Evolutionary conservation across 1,140 invertebrate species (phyloP), one percentile per base, ranked within the genome.

Genomic region (Coboldia fuscipes): DNA sequence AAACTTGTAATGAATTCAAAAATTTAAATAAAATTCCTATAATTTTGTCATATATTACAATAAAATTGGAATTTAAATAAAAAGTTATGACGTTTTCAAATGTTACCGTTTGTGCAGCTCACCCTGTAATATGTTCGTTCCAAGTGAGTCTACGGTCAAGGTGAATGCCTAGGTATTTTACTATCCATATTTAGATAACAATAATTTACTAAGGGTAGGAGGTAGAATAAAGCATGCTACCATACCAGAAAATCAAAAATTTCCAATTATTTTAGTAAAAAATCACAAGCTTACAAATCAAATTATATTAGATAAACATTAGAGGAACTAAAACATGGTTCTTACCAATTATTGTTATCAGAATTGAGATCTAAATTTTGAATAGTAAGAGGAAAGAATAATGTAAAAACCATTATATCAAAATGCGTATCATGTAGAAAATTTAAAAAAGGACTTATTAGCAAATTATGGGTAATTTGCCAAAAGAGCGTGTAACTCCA

Each of bases 101-200:
- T n/a, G n/a, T n/a, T n/a, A n/a, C n/a, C n/a, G n/a, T n/a, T n/a
- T n/a, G n/a, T n/a, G n/a, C n/a, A n/a, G n/a, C n/a, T n/a, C n/a
- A n/a, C n/a, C n/a, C n/a, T n/a, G n/a, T n/a, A n/a, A n/a, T n/a
- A n/a, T 58, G 12, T n/a, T n/a, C n/a, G n/a, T n/a, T n/a, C n/a
- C n/a, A n/a, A n/a, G n/a, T n/a, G n/a, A n/a, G n/a, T n/a, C n/a
- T n/a, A n/a, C n/a, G n/a, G n/a, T n/a, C n/a, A n/a, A n/a, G n/a
- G n/a, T n/a, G n/a, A n/a, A n/a, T n/a, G n/a, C n/a, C n/a, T n/a
- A n/a, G n/a, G n/a, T n/a, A n/a, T n/a, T n/a, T n/a, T n/a, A n/a
- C n/a, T 45, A 43, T 16, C 57, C 54, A 12, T 54, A 53, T 35
- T 17, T 62, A 10, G 54, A 59, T 36, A 12, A 48, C 14, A n/a